Base-by-base conservation (phyloP, 2,113 vertebrate genomes). In the Nycticorax nycticorax region DNA sequence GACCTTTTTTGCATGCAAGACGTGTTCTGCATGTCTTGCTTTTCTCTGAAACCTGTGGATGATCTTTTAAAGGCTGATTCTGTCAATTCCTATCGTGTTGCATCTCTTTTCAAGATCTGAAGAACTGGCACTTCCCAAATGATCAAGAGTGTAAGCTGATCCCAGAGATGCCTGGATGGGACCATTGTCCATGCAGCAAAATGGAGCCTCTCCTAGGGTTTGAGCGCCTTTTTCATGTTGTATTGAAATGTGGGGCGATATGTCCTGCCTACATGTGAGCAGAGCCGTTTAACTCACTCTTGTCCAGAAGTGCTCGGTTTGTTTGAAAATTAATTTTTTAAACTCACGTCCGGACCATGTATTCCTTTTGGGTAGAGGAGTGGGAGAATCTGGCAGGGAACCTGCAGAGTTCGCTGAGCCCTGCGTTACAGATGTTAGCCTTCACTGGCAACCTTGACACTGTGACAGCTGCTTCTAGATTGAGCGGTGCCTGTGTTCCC, bases 201-300 rank as follows among this genome's bases (percentile, higher is more conserved):
- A 82, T 55, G 8, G 22, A 79, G 11, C 66, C 24, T 67, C 28
- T 72, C 28, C 28, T 23, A 27, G 26, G 7, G 10, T 43, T 69
- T 0, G 0, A 77, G 20, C 21, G 43, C 26, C 15, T 48, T 81
- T 63, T 94, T 66, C 8, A 48, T 27, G n/a, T 55, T 6, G 2
- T 66, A 30, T 7, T 56, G 35, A 55, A 50, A 15, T 67, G 56
- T 4, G 12, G 41, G 24, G 14, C 19, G 53, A 18, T 10, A 12
- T 82, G 28, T 55, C 35, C 32, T 53, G 82, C 11, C n/a, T 62
- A 24, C 19, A 10, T 8, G 9, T 41, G 24, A 85, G 35, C 43
- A 64, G 33, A 30, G 13, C 4, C 81, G 14, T 62, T 64, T 50
- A 52, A n/a, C 24, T 69, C 9, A 24, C 18, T 75, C 18, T 63